Percentiles rank a stretch among this genome's conserved stretches.
Evolutionary conservation across 2,113 vertebrate species (phyloP).

Genomic region (Nerophis lumbriciformis): DNA sequence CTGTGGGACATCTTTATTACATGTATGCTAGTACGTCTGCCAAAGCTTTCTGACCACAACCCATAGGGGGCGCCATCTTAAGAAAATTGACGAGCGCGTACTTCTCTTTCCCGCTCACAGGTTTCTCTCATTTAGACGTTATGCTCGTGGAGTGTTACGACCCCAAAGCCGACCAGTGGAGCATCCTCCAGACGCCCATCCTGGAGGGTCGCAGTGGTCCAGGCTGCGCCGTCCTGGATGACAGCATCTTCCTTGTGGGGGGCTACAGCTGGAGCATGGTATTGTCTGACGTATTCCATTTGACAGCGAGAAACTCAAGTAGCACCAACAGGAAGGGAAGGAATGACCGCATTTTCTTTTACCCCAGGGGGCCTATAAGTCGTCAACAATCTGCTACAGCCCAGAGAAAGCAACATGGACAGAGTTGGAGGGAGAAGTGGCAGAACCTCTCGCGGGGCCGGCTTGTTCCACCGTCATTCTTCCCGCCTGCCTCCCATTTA

Average conservation of each 20-base stretch:
- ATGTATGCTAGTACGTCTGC: no score
- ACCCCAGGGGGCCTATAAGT: constrained; percentile 96
- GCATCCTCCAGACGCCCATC: constrained; percentile 96
- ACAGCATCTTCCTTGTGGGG: constrained; percentile 94
- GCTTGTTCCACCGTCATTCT: constrained; percentile 92
- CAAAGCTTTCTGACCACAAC: no score
- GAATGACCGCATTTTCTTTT: constrained; percentile 26
- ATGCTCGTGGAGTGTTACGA: constrained; percentile 98
- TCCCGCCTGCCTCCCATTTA: constrained; percentile 93
- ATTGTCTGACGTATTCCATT: constrained; percentile 5
- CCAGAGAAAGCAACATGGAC: constrained; percentile 97
- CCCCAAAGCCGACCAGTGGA: constrained; percentile 97
- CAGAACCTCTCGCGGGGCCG: constrained; percentile 93
- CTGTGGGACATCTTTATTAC: no score
- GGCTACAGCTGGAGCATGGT: constrained; percentile 99
- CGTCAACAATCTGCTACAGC: constrained; percentile 97
- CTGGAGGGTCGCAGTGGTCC: constrained; percentile 96
- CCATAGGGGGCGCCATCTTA: no score
- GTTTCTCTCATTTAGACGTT: constrained; percentile 95
- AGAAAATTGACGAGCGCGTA: not conserved
- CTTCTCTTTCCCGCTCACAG: constrained; percentile 56
- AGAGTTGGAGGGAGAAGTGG: constrained; percentile 95
- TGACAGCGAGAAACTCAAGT: constrained; percentile 15
- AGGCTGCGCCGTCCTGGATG: constrained; percentile 89
- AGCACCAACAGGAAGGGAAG: constrained; percentile 5